Evolutionary conservation across 2,888 invertebrate genomes (phyloP), one percentile per base, ranked within the genome.

Genomic region (Cerastis leucographa): DNA sequence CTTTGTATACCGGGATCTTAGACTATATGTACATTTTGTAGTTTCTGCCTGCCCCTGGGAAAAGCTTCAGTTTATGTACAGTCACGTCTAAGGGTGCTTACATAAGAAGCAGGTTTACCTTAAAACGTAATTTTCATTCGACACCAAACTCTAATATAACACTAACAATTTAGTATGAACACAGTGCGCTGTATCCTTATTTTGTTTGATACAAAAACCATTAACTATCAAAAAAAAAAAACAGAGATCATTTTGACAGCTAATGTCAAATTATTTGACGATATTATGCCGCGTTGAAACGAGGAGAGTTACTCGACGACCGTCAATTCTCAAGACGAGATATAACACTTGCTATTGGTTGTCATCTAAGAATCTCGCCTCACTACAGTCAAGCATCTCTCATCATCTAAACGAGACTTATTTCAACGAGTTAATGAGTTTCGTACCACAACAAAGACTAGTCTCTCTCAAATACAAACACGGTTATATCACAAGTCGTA

Each of bases 141-240:
- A 81, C 64, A 81, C 59, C 76, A 81, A 76, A 83, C 81, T 70
- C 62, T 62, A 67, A 67, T 72, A 56, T 71, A 82, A 85, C 59
- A 61, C 78, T 75, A 84, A 76, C 70, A 77, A 76, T 73, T n/a
- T 77, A 80, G 62, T 83, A 83, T 87, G 87, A 87, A 87, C 87
- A 87, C 87, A 87, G 88, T 86, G 78, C 75, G 86, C 76, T 75
- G 76, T 88, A 84, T 64, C 62, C 75, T 76, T 78, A 76, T 66
- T 64, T 79, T 79, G 78, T 81, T 66, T 74, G 79, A 86, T 85
- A 78, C 81, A 85, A 88, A 86, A 74, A 56, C 25, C 22, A n/a
- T 70, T 44, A 69, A 51, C 44, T 6, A 0, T n/a, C n/a, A n/a
- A n/a, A 2, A 80, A 72, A 74, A 70, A 72, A 77, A 66, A 51